Percentiles rank a stretch among this genome's conserved stretches.
phyloP scores from a whole-genome alignment of 53 echinoderm and acorn worm genomes.

The Astropecten irregularis region DNA sequence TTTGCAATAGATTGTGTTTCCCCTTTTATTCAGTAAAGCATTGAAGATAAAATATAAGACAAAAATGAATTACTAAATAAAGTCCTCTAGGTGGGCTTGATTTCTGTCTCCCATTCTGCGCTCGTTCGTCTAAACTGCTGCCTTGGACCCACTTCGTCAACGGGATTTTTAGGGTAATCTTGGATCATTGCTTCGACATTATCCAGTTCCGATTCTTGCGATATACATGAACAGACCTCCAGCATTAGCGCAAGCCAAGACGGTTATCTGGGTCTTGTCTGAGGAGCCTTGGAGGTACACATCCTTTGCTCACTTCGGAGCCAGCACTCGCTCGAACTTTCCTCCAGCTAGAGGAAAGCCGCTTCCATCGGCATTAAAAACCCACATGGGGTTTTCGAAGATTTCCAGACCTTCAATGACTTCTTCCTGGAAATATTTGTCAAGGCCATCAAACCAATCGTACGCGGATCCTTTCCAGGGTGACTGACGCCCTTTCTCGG shows the following conservation, averaged over 20 bases:
- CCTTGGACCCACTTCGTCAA: too few relatives aligned
- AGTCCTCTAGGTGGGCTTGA: too few relatives aligned
- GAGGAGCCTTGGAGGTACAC: constrained; percentile 3
- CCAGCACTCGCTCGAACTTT: constrained; percentile 21
- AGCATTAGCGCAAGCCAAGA: constrained; percentile 11
- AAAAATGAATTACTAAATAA: too few relatives aligned
- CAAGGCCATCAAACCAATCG: background rate
- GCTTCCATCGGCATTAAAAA: constrained; percentile 66
- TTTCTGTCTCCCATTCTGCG: too few relatives aligned
- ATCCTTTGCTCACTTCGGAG: constrained; percentile 20
- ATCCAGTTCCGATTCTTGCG: too few relatives aligned
- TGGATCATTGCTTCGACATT: too few relatives aligned
- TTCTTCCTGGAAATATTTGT: background rate
- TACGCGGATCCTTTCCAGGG: background rate
- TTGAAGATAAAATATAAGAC: too few relatives aligned
- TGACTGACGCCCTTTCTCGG: background rate
- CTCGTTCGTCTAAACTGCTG: too few relatives aligned
- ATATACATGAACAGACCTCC: too few relatives aligned
- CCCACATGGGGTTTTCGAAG: constrained; percentile 13
- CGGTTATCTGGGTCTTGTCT: constrained; percentile 48
- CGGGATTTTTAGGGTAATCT: too few relatives aligned
- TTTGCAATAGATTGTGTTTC: too few relatives aligned
- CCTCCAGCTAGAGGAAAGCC: constrained; percentile 45
- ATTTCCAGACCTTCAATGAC: constrained; percentile 7
- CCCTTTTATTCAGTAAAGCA: too few relatives aligned